These are phyloP conservation scores for Quiscalus mexicanus DNA, from an alignment of 2,113 vertebrate genomes.

Conservation along the genomic window DNA sequence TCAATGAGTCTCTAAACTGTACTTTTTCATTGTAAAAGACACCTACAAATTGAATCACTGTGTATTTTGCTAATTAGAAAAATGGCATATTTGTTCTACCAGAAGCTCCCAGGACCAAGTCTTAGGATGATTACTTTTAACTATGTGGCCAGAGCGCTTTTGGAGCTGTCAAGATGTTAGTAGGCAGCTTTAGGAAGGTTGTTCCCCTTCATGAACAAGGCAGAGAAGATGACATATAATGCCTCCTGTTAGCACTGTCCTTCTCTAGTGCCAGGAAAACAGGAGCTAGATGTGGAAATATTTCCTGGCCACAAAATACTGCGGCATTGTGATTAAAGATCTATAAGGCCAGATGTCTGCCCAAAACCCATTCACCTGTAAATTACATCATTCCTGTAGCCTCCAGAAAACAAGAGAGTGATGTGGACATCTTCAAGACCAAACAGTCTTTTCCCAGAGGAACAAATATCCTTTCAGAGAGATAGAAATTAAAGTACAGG, in stretches of 20 bases:
- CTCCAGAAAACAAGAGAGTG: background rate
- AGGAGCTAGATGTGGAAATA: background rate
- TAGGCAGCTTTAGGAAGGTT: background rate
- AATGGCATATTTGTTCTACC: background rate
- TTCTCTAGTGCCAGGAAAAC: background rate
- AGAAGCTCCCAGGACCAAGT: background rate
- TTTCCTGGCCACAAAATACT: background rate
- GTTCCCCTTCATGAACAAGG: accelerated
- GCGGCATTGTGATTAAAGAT: background rate
- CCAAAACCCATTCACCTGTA: background rate
- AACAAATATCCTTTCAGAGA: background rate
- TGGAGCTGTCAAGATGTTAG: background rate
- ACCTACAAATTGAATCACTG: background rate
- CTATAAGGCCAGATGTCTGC: background rate
- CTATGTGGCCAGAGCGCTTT: background rate
- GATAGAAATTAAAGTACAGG: background rate
- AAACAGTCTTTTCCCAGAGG: background rate
- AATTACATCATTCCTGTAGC: background rate
- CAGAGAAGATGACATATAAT: background rate
- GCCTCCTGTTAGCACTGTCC: background rate
- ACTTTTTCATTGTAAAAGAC: background rate
- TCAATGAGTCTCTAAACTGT: background rate
- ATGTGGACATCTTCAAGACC: background rate
- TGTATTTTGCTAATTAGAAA: background rate
- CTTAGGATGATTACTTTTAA: background rate